Conservation (phyloP, 2,888 invertebrate species). For the Zhuqinia jingwanae region DNA sequence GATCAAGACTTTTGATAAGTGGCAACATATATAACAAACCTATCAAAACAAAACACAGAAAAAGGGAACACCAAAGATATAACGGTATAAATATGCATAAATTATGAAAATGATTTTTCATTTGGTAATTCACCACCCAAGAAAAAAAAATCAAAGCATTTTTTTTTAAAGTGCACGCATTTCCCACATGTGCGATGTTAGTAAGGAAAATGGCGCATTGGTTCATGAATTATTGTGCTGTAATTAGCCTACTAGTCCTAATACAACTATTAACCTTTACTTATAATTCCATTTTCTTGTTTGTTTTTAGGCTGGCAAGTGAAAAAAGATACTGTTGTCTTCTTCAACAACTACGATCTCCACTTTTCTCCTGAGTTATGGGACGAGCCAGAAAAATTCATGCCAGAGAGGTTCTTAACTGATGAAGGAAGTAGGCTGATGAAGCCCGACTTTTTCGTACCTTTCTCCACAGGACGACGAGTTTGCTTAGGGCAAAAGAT, state of each 20-base stretch:
- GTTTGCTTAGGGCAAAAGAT: slow-evolving; percentile 92
- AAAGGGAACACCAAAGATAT: not conserved
- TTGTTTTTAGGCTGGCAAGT: slow-evolving; percentile 85
- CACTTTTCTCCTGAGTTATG: slow-evolving; percentile 89
- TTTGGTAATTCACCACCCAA: not conserved
- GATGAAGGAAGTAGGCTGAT: slow-evolving; percentile 82
- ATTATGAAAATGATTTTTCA: not conserved
- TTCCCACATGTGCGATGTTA: not conserved
- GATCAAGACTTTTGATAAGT: slow-evolving; percentile 41
- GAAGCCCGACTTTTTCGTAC: slow-evolving; percentile 89
- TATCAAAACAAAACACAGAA: not conserved
- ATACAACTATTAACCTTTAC: slow-evolving; percentile 66
- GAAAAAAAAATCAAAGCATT: slow-evolving; percentile 7
- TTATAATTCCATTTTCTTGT: slow-evolving; percentile 60
- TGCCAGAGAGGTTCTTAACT: slow-evolving; percentile 87
- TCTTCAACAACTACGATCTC: slow-evolving; percentile 91
- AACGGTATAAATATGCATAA: not conserved
- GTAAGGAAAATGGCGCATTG: slow-evolving; percentile 10
- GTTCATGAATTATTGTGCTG: slow-evolving; percentile 46
- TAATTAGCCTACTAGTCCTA: slow-evolving; percentile 61
- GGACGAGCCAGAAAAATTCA: slow-evolving; percentile 87
- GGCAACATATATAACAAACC: not conserved
- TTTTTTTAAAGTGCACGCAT: slow-evolving; percentile 2
- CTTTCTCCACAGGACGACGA: slow-evolving; percentile 91
- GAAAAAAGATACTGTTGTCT: slow-evolving; percentile 89